Evolutionary conservation across 2,888 invertebrate species (phyloP).

Genomic region (Pseudococcus jackbeardsleyi): DNA sequence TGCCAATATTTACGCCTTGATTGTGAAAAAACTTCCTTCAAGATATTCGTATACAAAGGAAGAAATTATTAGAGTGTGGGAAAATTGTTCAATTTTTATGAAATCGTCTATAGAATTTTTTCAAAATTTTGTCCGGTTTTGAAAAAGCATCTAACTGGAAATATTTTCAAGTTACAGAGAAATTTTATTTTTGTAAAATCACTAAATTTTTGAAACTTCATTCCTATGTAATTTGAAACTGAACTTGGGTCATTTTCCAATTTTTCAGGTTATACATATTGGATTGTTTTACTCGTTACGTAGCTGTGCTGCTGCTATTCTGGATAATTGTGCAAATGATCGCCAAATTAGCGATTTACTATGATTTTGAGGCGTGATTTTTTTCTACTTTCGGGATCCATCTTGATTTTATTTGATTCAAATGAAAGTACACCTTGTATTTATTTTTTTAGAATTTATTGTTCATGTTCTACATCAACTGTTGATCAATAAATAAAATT

Average conservation of each 20-base stretch:
- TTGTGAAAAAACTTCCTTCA: not conserved
- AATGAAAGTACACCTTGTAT: not conserved
- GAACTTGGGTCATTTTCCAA: not conserved
- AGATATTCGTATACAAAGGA: too few relatives aligned
- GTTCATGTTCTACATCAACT: not conserved
- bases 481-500: not conserved
- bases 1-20: not conserved
- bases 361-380: not conserved
- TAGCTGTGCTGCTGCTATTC: constrained; percentile 7
- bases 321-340: constrained; percentile 36
- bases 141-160: too few relatives aligned
- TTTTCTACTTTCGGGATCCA: not conserved
- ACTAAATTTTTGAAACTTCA: too few relatives aligned
- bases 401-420: not conserved
- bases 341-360: constrained; percentile 9
- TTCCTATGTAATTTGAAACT: not conserved
- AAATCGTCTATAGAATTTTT: too few relatives aligned
- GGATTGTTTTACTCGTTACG: constrained; percentile 31
- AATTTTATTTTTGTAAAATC: too few relatives aligned
- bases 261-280: constrained; percentile 13
- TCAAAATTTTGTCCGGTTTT: too few relatives aligned
- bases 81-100: too few relatives aligned
- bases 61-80: too few relatives aligned
- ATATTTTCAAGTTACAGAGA: too few relatives aligned
- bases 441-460: not conserved